phyloP scores from a whole-genome alignment of 2,113 vertebrate species.

The Vimba vimba region DNA sequence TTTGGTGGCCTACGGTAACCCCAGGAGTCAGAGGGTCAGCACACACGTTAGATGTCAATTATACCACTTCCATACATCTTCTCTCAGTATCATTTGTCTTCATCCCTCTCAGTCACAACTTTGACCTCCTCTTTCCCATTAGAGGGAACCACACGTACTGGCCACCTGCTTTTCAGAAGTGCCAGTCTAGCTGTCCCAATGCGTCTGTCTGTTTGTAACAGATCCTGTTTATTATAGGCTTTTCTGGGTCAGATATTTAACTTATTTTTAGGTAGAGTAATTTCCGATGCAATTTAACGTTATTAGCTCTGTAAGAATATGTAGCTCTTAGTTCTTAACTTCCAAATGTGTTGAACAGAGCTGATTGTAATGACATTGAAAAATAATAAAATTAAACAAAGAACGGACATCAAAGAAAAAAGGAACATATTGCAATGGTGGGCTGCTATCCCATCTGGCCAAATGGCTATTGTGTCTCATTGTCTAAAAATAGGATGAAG shows the following conservation, averaged over 20 bases:
- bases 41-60: slow-evolving; percentile 77
- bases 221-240: neutral
- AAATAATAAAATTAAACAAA: slow-evolving; percentile 81
- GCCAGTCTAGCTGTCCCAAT: slow-evolving; percentile 32
- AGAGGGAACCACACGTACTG: slow-evolving; percentile 59
- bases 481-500: slow-evolving; percentile 99
- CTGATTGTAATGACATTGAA: slow-evolving; percentile 68
- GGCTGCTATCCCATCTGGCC: slow-evolving; percentile 95
- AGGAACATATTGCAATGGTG: slow-evolving; percentile 87
- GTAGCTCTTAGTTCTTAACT: neutral
- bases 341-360: slow-evolving; percentile 17
- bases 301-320: neutral
- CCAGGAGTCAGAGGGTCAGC: slow-evolving; percentile 69
- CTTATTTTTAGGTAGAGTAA: neutral
- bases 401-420: slow-evolving; percentile 71
- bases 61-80: slow-evolving; percentile 67
- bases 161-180: slow-evolving; percentile 64
- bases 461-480: slow-evolving; percentile 98
- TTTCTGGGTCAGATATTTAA: neutral
- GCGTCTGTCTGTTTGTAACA: slow-evolving; percentile 4
- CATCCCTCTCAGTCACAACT: slow-evolving; percentile 70
- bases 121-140: slow-evolving; percentile 68
- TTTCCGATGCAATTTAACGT: neutral
- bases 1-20: slow-evolving; percentile 63
- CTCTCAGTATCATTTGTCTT: slow-evolving; percentile 76